Base-by-base conservation (phyloP, 2,113 vertebrate genomes). In the Hystrix cristata region DNA sequence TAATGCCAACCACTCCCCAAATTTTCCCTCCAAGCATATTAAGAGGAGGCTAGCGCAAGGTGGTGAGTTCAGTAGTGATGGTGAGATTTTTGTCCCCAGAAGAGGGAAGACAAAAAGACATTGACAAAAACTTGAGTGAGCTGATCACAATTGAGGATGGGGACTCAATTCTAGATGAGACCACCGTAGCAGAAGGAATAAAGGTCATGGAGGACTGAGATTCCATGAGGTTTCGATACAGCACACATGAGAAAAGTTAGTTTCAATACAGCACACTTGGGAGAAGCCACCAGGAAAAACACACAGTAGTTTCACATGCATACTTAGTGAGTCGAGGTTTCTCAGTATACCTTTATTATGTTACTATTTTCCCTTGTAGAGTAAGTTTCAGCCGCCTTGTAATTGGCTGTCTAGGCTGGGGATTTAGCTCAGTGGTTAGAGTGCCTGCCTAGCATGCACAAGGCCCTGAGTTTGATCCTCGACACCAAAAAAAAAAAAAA, bases 151-250 rank as follows among this genome's bases (percentile, higher is more conserved):
- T 0, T 18, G 31, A 48, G 18, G 8, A 1, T 18, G 18, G 23
- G 18, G 83, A 25, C 27, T 55, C 57, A 31, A 0, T 7, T 3
- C 9, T 3, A 8, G 3, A 27, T 25, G 2, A 3, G 64, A 38
- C 2, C 34, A 18, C 62, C n/a, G 8, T 0, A n/a, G 62, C 19
- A 59, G 43, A 55, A 19, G 55, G 25, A 69, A 0, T 1, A 13
- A 7, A 14, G 38, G 38, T 0, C 31, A 4, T 14, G 25, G 19
- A n/a, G 19, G 29, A 13, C 0, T 1, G 31, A 16, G 53, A 3
- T 7, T 55, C 12, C 15, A 0, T 0, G 5, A 19, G 5, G 7
- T 31, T 46, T 81, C 29, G 0, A 31, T 8, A 3, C 16, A 62
- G 31, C n/a, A 23, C 27, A 87, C 4, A 29, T 27, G 38, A 0